Percentiles rank a stretch among this genome's conserved stretches.
phyloP scores from a whole-genome alignment of 2,888 invertebrate species.

The Empis stercorea region DNA sequence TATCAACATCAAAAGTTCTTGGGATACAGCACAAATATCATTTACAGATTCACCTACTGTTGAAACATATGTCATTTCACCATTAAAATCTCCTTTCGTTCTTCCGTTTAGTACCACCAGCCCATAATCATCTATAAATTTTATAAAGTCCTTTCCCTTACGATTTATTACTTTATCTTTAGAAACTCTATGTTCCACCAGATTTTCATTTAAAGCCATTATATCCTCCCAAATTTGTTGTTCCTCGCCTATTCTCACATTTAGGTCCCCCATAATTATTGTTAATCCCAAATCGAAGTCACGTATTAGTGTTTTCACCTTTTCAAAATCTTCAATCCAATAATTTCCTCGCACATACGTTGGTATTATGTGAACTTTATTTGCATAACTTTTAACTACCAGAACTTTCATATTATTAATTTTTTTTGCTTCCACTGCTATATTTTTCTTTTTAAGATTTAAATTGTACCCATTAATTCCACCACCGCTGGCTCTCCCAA shows the following conservation, averaged over 20 bases:
- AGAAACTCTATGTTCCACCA: too few species aligned
- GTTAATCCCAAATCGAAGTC: neutral
- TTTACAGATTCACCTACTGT: slow-evolving; percentile 2
- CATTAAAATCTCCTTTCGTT: neutral
- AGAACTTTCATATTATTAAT: neutral
- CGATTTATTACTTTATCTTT: neutral
- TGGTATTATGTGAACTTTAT: neutral
- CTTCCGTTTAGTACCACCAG: neutral
- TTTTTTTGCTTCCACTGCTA: neutral
- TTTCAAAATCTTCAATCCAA: neutral
- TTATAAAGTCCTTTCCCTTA: neutral
- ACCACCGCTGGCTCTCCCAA: too few species aligned
- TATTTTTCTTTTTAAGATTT: too few species aligned
- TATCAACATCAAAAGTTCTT: too few species aligned
- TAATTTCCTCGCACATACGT: neutral
- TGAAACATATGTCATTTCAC: neutral
- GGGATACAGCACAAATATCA: slow-evolving; percentile 3
- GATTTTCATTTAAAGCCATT: too few species aligned
- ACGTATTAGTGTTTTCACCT: neutral
- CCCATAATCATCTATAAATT: neutral
- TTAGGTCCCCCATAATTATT: too few species aligned
- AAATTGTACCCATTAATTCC: too few species aligned
- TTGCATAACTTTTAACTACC: neutral
- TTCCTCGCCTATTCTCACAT: too few species aligned
- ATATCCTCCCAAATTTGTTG: too few species aligned